Conservation (phyloP, 2,113 vertebrate genomes). For the Thunnus thynnus region DNA sequence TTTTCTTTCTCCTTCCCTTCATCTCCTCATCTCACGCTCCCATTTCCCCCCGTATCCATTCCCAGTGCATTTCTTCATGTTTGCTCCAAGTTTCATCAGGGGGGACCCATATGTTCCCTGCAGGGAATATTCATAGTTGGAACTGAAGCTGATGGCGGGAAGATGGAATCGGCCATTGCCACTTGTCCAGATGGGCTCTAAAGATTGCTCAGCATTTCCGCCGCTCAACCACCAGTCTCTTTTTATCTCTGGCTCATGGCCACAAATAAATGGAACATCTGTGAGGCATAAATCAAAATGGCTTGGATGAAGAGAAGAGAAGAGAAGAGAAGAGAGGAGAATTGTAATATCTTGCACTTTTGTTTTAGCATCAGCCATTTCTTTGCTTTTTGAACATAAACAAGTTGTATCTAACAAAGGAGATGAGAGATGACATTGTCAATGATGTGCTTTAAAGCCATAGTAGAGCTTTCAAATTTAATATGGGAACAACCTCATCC, state of each 20-base stretch:
- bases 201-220: constrained; percentile 61
- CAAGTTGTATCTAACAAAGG: constrained; percentile 20
- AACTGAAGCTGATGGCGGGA: constrained; percentile 35
- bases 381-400: constrained; percentile 7
- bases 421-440: constrained; percentile 3
- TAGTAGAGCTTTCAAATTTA: constrained; percentile 23
- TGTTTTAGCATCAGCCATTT: neutral
- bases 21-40: constrained; percentile 10
- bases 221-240: constrained; percentile 47
- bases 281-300: constrained; percentile 59
- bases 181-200: constrained; percentile 55
- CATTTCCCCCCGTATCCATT: neutral
- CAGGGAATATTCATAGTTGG: neutral
- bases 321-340: neutral
- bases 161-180: constrained; percentile 28
- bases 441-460: constrained; percentile 24
- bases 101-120: constrained; percentile 26
- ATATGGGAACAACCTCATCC: constrained; percentile 16
- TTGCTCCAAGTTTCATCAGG: constrained; percentile 56
- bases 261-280: constrained; percentile 62
- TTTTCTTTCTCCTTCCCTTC: neutral
- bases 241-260: constrained; percentile 58
- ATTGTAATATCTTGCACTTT: neutral
- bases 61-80: neutral
- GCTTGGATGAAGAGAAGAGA: neutral